Evolutionary conservation across 2,888 invertebrate species (phyloP).

Genomic region (Eudemis profundana): DNA sequence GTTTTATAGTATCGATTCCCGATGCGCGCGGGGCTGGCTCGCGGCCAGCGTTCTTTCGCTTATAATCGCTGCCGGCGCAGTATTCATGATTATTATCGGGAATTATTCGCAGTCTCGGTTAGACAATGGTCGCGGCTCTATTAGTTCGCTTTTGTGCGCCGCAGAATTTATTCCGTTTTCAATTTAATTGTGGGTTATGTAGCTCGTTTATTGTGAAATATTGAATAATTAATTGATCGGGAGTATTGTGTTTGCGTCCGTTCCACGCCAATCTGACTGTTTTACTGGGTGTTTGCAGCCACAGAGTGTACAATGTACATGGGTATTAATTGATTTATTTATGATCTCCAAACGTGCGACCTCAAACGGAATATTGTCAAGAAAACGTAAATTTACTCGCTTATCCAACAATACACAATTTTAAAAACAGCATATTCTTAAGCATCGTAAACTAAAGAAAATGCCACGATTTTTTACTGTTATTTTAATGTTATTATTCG

Average conservation of each 20-base stretch:
- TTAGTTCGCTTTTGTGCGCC: slow-evolving; percentile 33
- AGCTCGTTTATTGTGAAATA: slow-evolving; percentile 29
- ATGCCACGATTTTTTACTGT: no score
- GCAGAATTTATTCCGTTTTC: slow-evolving; percentile 25
- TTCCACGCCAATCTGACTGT: slow-evolving; percentile 4
- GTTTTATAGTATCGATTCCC: slow-evolving; percentile 69
- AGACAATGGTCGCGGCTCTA: slow-evolving; percentile 40
- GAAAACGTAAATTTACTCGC: not conserved
- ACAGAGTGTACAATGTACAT: not conserved
- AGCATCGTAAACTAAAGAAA: no score
- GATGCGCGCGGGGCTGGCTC: slow-evolving; percentile 58
- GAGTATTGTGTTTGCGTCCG: slow-evolving; percentile 16
- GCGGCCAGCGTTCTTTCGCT: slow-evolving; percentile 64
- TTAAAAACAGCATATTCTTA: no score
- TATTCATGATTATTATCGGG: slow-evolving; percentile 61
- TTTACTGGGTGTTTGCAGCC: slow-evolving; percentile 11
- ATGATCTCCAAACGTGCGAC: not conserved
- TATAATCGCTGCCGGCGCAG: slow-evolving; percentile 57
- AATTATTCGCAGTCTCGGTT: slow-evolving; percentile 49
- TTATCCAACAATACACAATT: not conserved
- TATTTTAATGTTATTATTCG: no score
- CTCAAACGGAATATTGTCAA: not conserved
- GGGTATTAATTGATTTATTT: slow-evolving; percentile 2
- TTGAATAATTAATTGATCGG: slow-evolving; percentile 14
- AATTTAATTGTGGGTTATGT: slow-evolving; percentile 28